A percentile compares a stretch with the other conserved stretches of the same genome.
These are phyloP conservation scores for Aphaenogaster ashmeadi DNA, from an alignment of 1,140 invertebrate species.

Conservation along the genomic window DNA sequence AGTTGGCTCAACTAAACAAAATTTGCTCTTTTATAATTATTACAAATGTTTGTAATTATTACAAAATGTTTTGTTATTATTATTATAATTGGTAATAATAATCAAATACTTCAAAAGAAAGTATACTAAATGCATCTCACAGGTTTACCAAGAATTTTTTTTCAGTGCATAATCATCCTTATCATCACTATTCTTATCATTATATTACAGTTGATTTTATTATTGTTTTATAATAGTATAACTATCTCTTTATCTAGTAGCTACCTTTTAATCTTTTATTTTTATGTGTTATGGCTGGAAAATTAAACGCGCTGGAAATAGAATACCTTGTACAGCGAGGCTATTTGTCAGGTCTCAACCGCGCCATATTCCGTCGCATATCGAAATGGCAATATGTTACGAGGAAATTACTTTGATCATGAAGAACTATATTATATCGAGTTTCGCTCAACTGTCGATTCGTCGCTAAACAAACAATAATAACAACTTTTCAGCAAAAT, in stretches of 20 bases:
- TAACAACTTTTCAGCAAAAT: background rate
- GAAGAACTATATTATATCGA: background rate
- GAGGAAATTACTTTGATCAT: conserved; percentile 31
- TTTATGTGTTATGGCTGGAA: background rate
- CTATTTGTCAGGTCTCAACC: background rate
- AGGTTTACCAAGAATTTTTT: too few relatives aligned
- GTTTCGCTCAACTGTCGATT: background rate
- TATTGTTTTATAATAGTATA: background rate
- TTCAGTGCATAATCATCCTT: background rate
- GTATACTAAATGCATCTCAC: too few relatives aligned
- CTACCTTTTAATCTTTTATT: background rate
- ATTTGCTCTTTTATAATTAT: too few relatives aligned
- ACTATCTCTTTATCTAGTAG: background rate
- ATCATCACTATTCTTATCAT: background rate
- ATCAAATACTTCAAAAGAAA: too few relatives aligned
- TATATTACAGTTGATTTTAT: background rate
- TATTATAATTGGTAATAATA: too few relatives aligned
- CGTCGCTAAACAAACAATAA: background rate
- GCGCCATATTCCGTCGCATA: conserved; percentile 2
- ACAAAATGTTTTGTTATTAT: too few relatives aligned
- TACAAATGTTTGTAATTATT: too few relatives aligned
- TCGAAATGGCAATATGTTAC: background rate
- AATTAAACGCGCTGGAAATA: background rate
- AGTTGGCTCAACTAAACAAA: too few relatives aligned
- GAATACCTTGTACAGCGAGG: background rate